Conservation (phyloP, 2,113 vertebrate genomes). For the Naja naja region DNA sequence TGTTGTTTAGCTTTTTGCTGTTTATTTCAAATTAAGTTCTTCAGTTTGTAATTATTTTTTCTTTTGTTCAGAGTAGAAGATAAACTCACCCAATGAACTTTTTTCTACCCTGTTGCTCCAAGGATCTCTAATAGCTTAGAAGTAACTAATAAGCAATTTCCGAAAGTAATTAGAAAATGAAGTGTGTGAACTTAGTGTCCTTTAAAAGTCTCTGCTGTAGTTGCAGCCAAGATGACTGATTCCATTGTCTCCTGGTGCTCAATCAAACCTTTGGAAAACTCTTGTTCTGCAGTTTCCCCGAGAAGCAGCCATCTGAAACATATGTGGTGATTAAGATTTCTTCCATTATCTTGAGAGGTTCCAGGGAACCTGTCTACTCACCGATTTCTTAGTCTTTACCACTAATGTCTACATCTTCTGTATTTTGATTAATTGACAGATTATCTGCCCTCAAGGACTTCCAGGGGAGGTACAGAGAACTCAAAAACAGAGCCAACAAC, state of each 20-base stretch:
- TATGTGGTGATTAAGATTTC: neutral
- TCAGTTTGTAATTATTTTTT: neutral
- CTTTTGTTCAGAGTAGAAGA: neutral
- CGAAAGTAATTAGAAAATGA: neutral
- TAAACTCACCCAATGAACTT: neutral
- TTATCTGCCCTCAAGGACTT: too few species aligned
- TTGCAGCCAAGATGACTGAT: neutral
- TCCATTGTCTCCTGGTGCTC: neutral
- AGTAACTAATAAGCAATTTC: neutral
- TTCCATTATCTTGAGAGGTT: neutral
- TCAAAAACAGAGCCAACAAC: neutral
- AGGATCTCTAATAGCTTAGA: neutral
- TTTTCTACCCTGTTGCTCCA: neutral
- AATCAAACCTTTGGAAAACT: neutral
- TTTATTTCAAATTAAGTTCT: neutral
- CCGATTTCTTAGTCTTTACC: neutral
- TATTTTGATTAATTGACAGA: neutral
- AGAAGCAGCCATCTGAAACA: neutral
- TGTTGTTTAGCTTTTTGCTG: neutral
- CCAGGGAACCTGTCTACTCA: neutral
- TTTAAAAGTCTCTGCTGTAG: neutral
- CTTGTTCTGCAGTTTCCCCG: neutral
- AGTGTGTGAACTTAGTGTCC: neutral
- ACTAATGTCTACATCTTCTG: neutral
- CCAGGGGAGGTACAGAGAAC: too few species aligned